phyloP scores from a whole-genome alignment of 2,888 invertebrate genomes.

The Temnothorax rugatulus region DNA sequence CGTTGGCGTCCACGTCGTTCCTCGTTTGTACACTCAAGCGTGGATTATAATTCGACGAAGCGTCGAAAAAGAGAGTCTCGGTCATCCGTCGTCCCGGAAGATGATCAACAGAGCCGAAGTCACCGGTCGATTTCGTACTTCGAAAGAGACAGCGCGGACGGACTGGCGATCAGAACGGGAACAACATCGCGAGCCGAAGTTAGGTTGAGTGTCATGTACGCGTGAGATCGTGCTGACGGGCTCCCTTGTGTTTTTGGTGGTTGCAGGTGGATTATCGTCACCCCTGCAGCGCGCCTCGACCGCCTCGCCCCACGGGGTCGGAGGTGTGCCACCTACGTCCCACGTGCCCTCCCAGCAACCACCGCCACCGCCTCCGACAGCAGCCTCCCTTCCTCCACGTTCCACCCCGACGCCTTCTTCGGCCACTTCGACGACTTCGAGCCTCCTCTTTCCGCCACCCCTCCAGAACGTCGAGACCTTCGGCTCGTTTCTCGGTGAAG shows the following conservation, averaged over 20 bases:
- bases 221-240: slow-evolving; percentile 79
- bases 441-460: slow-evolving; percentile 87
- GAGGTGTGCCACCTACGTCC: slow-evolving; percentile 82
- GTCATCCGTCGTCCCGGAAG: slow-evolving; percentile 64
- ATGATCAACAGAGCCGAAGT: slow-evolving; percentile 61
- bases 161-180: slow-evolving; percentile 59
- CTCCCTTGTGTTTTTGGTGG: slow-evolving; percentile 84
- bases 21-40: slow-evolving; percentile 66
- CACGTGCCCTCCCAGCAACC: slow-evolving; percentile 82
- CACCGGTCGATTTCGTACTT: slow-evolving; percentile 57
- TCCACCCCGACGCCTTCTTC: slow-evolving; percentile 85
- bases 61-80: slow-evolving; percentile 83
- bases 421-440: slow-evolving; percentile 85
- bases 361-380: slow-evolving; percentile 74
- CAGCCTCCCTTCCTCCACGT: slow-evolving; percentile 81
- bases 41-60: slow-evolving; percentile 71
- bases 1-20: slow-evolving; percentile 72
- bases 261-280: slow-evolving; percentile 86
- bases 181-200: slow-evolving; percentile 55
- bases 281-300: slow-evolving; percentile 86
- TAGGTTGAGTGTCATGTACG: slow-evolving; percentile 61
- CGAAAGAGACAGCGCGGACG: slow-evolving; percentile 49
- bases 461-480: slow-evolving; percentile 91
- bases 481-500: slow-evolving; percentile 93
- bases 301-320: slow-evolving; percentile 85